phyloP scores from a whole-genome alignment of 2,113 vertebrate genomes.

The Podiceps cristatus region DNA sequence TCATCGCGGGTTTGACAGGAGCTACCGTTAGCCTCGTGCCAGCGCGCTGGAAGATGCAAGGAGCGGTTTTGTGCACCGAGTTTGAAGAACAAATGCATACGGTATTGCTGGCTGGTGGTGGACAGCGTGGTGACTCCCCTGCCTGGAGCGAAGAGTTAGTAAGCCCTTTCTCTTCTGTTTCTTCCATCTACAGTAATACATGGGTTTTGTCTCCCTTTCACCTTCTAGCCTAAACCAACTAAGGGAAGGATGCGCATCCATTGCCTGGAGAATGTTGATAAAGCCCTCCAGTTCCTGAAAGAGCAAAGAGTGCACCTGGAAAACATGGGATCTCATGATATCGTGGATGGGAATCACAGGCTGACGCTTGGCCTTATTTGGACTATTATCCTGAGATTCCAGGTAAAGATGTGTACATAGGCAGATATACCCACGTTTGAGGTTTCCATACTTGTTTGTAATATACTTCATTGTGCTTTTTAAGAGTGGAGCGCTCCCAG shows the following conservation, averaged over 20 bases:
- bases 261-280: constrained; percentile 97
- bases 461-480: neutral
- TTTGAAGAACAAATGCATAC: neutral
- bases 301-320: constrained; percentile 96
- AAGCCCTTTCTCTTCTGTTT: neutral
- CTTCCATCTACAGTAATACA: neutral
- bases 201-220: neutral
- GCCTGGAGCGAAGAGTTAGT: neutral
- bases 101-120: neutral
- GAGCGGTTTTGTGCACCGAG: accelerated
- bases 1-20: accelerated
- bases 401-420: constrained; percentile 75
- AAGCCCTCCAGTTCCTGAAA: constrained; percentile 96
- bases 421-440: accelerated
- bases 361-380: constrained; percentile 95
- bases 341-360: constrained; percentile 96
- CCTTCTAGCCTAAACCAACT: constrained; percentile 90
- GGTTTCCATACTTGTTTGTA: neutral
- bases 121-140: accelerated
- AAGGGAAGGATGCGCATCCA: constrained; percentile 97
- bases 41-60: neutral
- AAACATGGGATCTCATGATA: constrained; percentile 98
- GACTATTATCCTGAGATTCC: constrained; percentile 98
- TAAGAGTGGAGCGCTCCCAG: neutral
- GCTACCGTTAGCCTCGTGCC: neutral